These are phyloP conservation scores for Python bivittatus DNA, from an alignment of 2,113 vertebrate species.

Conservation along the genomic window DNA sequence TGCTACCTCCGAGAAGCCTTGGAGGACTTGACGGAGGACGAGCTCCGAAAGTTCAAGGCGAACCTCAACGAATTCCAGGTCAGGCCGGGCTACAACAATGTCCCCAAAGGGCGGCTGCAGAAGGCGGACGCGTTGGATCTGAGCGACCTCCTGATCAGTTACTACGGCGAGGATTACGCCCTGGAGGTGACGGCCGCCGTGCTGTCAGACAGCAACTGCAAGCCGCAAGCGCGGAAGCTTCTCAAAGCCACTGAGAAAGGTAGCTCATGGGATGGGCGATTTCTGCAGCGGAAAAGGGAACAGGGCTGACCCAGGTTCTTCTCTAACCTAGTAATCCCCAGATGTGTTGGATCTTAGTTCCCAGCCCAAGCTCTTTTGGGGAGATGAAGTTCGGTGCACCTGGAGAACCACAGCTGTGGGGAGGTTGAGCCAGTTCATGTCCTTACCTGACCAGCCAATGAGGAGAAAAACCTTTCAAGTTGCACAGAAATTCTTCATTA, in stretches of 20 bases:
- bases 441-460: too few species aligned
- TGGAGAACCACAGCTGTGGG: too few species aligned
- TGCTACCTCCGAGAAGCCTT: neutral
- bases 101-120: conserved; percentile 2
- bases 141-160: neutral
- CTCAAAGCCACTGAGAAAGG: neutral
- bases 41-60: neutral
- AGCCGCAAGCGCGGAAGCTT: neutral
- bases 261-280: neutral
- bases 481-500: neutral
- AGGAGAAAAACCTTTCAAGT: neutral
- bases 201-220: neutral
- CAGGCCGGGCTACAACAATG: neutral
- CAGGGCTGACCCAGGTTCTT: neutral
- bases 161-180: neutral
- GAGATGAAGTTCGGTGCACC: too few species aligned
- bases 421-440: too few species aligned
- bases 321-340: neutral
- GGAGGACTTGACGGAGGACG: neutral
- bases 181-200: neutral
- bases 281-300: neutral
- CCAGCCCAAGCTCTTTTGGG: neutral
- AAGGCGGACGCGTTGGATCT: neutral
- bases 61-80: neutral
- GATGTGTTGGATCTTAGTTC: neutral